phyloP scores from a whole-genome alignment of 2,113 vertebrate species.

The Meriones unguiculatus region DNA sequence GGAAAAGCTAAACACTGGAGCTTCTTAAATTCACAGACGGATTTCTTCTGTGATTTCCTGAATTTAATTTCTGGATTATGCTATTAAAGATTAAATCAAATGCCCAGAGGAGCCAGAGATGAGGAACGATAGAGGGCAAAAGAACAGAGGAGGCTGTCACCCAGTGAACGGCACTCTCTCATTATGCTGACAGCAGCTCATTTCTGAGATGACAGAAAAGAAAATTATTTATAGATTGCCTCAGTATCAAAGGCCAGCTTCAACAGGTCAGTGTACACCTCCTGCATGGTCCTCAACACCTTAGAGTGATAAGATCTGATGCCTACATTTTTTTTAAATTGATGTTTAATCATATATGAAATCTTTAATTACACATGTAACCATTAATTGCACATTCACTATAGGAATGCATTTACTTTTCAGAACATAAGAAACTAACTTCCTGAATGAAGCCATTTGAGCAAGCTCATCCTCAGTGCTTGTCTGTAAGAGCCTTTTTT shows the following conservation, averaged over 20 bases:
- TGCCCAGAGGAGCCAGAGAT: neutral
- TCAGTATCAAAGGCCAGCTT: neutral
- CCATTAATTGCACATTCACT: neutral
- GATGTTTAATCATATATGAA: neutral
- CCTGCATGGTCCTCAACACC: no score
- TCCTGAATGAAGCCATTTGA: neutral
- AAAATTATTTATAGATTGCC: constrained; percentile 37
- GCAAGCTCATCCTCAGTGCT: no score
- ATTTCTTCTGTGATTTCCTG: neutral
- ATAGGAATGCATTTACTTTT: neutral
- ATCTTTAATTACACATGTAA: constrained; percentile 34
- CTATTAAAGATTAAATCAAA: neutral
- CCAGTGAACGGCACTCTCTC: neutral
- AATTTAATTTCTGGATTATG: constrained; percentile 35
- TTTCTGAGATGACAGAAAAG: neutral
- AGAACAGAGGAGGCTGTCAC: neutral
- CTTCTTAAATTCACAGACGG: neutral
- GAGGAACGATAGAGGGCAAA: constrained; percentile 11
- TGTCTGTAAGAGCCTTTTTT: neutral
- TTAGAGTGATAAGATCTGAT: neutral
- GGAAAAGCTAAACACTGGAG: neutral
- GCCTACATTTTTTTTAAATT: neutral
- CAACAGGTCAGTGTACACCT: no score
- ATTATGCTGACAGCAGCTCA: neutral
- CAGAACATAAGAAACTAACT: neutral